A percentile compares a stretch with the other conserved stretches of the same genome.
These are phyloP conservation scores for Paracentrotus lividus DNA, from an alignment of 53 echinoderm and acorn worm species.

Conservation along the genomic window DNA sequence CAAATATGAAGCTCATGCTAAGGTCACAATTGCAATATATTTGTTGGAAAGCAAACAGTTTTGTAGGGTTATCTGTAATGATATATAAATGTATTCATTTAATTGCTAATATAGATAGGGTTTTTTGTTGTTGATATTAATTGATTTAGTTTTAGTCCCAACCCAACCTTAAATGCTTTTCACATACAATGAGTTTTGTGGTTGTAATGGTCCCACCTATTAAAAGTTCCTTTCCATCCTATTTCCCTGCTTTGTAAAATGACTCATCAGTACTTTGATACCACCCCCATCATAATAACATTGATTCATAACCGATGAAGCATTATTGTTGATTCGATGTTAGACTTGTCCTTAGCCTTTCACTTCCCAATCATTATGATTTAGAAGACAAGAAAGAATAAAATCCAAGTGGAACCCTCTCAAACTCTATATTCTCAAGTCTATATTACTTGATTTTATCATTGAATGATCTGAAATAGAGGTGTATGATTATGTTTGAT, in stretches of 20 bases:
- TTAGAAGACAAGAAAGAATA: background rate
- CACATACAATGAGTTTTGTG: no score
- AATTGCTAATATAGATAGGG: background rate
- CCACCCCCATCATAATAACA: background rate
- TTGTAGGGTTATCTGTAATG: background rate
- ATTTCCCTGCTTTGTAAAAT: slow-evolving; percentile 1
- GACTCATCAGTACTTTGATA: slow-evolving; percentile 28
- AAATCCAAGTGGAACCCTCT: background rate
- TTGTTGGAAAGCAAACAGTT: background rate
- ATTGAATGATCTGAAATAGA: slow-evolving; percentile 14
- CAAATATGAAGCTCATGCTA: background rate
- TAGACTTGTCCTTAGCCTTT: background rate
- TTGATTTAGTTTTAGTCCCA: no score
- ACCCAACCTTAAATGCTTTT: no score
- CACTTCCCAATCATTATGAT: background rate
- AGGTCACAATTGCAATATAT: slow-evolving; percentile 6
- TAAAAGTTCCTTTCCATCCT: background rate
- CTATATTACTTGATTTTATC: background rate
- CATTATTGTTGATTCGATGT: background rate
- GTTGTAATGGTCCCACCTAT: slow-evolving; percentile 6
- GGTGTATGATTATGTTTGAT: slow-evolving; percentile 28
- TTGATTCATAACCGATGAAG: background rate
- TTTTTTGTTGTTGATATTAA: background rate
- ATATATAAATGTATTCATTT: background rate
- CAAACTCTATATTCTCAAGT: no score